These are phyloP conservation scores for Xanthorhoe spadicearia DNA, from an alignment of 2,888 invertebrate genomes.

Conservation along the genomic window DNA sequence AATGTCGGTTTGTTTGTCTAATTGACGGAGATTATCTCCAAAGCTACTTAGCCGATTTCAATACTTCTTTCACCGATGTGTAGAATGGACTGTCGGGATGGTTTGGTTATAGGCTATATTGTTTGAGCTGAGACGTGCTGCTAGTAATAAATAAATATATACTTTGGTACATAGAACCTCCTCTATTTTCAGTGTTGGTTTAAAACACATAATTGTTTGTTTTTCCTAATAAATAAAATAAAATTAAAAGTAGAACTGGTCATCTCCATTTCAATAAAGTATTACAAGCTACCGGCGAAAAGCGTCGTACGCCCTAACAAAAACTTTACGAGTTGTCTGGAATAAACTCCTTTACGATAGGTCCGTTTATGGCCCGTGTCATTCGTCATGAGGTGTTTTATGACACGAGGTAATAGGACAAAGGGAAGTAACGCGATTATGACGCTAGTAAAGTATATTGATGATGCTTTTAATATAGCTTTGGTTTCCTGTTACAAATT, in stretches of 20 bases:
- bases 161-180: too few relatives aligned
- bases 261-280: neutral
- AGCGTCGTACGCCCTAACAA: neutral
- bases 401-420: slow-evolving; percentile 6
- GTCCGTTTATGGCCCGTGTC: slow-evolving; percentile 22
- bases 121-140: too few relatives aligned
- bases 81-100: too few relatives aligned
- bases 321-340: slow-evolving; percentile 29
- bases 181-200: too few relatives aligned
- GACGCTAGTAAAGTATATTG: neutral
- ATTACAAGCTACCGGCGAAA: neutral
- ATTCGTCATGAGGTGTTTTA: slow-evolving; percentile 22
- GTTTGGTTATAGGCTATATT: too few relatives aligned
- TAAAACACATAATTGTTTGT: too few relatives aligned
- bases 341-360: slow-evolving; percentile 24
- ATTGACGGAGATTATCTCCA: too few relatives aligned
- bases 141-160: too few relatives aligned
- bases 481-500: neutral
- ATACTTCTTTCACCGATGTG: too few relatives aligned
- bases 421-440: neutral
- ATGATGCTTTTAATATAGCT: neutral
- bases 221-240: too few relatives aligned
- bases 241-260: neutral
- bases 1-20: too few relatives aligned
- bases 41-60: too few relatives aligned